Evolutionary conservation across 2,113 vertebrate species (phyloP).

Genomic region (Calidris pugnax): DNA sequence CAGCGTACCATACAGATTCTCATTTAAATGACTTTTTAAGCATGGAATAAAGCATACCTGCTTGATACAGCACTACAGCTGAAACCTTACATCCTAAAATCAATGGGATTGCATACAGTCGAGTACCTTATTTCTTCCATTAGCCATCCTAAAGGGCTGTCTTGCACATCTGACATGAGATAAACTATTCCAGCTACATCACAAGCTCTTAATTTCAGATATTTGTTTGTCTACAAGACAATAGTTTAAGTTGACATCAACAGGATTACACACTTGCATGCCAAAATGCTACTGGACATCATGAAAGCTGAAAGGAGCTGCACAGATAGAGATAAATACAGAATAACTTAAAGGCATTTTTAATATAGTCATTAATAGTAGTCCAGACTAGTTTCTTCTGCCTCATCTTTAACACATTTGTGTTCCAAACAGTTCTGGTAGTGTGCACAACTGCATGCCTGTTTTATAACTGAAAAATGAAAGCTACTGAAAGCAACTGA

Average conservation of each 20-base stretch:
- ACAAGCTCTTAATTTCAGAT: neutral
- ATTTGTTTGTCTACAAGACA: neutral
- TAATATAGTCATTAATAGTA: neutral
- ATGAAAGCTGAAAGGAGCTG: neutral
- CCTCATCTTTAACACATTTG: neutral
- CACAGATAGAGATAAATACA: neutral
- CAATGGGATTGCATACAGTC: neutral
- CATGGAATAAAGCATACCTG: fast-evolving
- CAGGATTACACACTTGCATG: no score
- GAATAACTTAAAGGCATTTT: neutral
- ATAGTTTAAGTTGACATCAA: neutral
- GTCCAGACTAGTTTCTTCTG: neutral
- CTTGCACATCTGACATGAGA: neutral
- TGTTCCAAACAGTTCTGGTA: neutral
- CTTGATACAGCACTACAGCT: neutral
- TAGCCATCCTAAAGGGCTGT: neutral
- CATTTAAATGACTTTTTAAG: neutral
- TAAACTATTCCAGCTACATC: neutral
- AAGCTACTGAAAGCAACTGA: neutral
- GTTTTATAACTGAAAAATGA: neutral
- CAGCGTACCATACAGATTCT: neutral
- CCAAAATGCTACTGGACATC: neutral
- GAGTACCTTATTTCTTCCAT: neutral
- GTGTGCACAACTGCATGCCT: neutral
- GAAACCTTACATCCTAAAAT: neutral